phyloP scores from a whole-genome alignment of 2,113 vertebrate genomes.

The Phocoena phocoena region DNA sequence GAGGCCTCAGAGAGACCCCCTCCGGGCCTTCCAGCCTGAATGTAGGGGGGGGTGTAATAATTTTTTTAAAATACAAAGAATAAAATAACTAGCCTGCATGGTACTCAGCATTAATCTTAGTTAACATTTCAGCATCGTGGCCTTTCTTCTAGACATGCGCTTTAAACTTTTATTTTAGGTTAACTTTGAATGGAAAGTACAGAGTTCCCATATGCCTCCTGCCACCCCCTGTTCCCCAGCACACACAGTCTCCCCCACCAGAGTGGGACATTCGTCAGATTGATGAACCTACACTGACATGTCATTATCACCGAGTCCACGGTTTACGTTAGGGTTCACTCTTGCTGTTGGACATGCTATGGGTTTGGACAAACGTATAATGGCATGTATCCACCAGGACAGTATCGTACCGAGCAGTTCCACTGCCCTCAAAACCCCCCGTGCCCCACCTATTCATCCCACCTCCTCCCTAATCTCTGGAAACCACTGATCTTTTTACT shows the following conservation, averaged over 20 bases:
- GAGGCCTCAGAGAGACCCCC: too few species aligned
- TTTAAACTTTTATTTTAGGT: neutral
- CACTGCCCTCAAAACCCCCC: neutral
- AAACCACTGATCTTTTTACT: neutral
- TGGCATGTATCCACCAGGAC: rapidly evolving
- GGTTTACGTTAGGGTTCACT: neutral
- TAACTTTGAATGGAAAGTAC: neutral
- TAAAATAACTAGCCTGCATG: neutral
- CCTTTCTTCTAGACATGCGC: neutral
- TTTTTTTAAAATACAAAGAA: neutral
- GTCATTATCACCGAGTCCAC: neutral
- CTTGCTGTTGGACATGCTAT: neutral
- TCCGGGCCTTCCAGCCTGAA: neutral
- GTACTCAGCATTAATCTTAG: neutral
- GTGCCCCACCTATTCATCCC: neutral
- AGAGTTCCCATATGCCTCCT: neutral
- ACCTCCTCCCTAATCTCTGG: neutral
- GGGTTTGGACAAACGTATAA: neutral
- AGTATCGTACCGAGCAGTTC: neutral
- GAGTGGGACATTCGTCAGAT: neutral
- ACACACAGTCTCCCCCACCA: too few species aligned
- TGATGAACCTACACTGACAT: rapidly evolving
- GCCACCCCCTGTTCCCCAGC: too few species aligned
- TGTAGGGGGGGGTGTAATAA: too few species aligned
- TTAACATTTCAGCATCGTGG: neutral